Evolutionary conservation across 2,797 vertebrate species (phyloP).

Genomic region (Neosilurus mollespiculum): DNA sequence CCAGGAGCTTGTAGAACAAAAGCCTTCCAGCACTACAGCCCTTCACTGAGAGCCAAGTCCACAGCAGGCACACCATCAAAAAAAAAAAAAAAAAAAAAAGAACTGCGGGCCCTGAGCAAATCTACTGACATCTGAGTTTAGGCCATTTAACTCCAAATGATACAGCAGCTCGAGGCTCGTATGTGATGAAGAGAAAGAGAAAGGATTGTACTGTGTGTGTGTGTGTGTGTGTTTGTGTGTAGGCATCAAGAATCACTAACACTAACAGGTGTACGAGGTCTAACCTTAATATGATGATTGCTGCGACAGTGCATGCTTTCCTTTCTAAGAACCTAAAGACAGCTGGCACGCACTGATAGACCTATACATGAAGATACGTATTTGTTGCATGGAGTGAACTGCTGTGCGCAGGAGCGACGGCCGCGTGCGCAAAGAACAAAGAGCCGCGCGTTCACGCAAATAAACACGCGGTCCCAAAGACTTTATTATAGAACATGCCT

Average conservation of each 20-base stretch:
- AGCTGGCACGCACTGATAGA: background rate
- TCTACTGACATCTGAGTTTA: conserved; percentile 54
- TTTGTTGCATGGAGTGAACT: background rate
- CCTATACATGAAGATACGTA: background rate
- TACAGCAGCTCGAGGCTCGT: conserved; percentile 36
- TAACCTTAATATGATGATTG: background rate
- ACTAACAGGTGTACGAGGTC: conserved; percentile 25
- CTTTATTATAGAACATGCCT: background rate
- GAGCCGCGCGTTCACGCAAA: conserved; percentile 30
- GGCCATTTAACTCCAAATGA: conserved; percentile 48
- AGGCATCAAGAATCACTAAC: conserved; percentile 17
- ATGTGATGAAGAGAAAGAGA: conserved; percentile 27
- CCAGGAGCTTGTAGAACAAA: conserved; percentile 73
- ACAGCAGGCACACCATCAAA: conserved; percentile 48
- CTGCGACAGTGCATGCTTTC: background rate
- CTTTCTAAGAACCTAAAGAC: background rate
- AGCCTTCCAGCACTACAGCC: conserved; percentile 50
- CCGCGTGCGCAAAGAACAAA: conserved; percentile 49
- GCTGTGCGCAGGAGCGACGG: conserved; percentile 39
- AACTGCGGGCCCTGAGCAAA: conserved; percentile 43
- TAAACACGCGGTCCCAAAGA: background rate
- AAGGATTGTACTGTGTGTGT: conserved; percentile 14
- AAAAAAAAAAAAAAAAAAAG: conserved; percentile 19
- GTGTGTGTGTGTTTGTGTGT: background rate
- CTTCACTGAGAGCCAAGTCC: conserved; percentile 54